Evolutionary conservation across 1,140 invertebrate genomes (phyloP), one percentile per base, ranked within the genome.

Genomic region (Contarinia nasturtii): DNA sequence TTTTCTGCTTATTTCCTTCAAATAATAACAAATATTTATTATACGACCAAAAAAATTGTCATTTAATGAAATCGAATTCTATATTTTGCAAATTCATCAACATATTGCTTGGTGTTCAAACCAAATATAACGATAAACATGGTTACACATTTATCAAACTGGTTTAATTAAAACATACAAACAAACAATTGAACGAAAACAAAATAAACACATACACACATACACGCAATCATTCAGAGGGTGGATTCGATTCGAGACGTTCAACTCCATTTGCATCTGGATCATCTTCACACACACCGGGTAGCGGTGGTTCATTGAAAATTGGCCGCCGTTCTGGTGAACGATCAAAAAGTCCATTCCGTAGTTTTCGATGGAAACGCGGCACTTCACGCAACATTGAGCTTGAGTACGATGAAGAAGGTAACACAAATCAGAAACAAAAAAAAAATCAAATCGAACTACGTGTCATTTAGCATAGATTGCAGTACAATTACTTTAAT

Each of bases 321-420:
- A 63, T 64, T 34, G 56, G 66, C 53, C 65, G 61, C 51, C 76
- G 79, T 52, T 85, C 78, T 51, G 27, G 27, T 10, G 27, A 27
- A 27, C 75, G 86, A 53, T 88, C 85, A 69, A 91, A 89, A 68
- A 88, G 84, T 50, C 86, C 86, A 44, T 91, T 91, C 75, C 70
- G 86, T 55, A 87, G 84, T 66, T 88, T 89, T 74, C 75, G 84
- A 48, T 89, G 85, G 84, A 86, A 85, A 74, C 82, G 81, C 61
- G 58, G 59, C 51, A 66, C 69, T 50, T 65, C 74, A 47, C 67
- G 67, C 52, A 58, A 66, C 47, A 69, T 75, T 60, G 62, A 79
- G 54, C 69, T 76, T 52, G 80, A 77, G 54, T 83, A 79, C 63
- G 81, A 86, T 59, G 84, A 87, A 63, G 82, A 86, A 67, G 75